phyloP scores from a whole-genome alignment of 2,888 invertebrate genomes.

The Pycnomerus fuliginosus region DNA sequence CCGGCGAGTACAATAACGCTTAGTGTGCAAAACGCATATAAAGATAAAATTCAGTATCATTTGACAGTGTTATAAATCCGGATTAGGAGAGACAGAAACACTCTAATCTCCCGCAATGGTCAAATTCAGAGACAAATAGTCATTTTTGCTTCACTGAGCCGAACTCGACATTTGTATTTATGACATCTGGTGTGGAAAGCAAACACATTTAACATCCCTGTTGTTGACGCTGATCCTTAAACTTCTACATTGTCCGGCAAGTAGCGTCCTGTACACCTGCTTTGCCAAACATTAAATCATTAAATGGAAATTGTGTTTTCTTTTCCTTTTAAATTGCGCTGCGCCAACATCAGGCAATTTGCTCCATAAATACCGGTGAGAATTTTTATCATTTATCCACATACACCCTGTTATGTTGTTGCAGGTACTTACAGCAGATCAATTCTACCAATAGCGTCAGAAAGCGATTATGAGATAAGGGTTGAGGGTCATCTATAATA shows the following conservation, averaged over 20 bases:
- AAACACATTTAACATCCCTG: slow-evolving; percentile 46
- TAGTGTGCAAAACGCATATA: slow-evolving; percentile 32
- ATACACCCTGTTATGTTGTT: no score
- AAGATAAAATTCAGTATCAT: slow-evolving; percentile 24
- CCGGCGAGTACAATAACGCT: slow-evolving; percentile 9
- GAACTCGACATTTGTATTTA: slow-evolving; percentile 46
- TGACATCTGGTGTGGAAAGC: slow-evolving; percentile 47
- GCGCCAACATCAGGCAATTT: no score
- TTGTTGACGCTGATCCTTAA: slow-evolving; percentile 44
- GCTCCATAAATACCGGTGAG: no score
- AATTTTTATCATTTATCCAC: no score
- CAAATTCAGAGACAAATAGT: slow-evolving; percentile 48
- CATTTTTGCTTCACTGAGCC: slow-evolving; percentile 46
- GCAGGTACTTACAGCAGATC: no score
- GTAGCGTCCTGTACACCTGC: no score
- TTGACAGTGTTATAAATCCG: slow-evolving; percentile 41
- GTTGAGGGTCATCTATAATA: no score
- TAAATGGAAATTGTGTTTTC: no score
- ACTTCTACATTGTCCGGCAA: slow-evolving; percentile 37
- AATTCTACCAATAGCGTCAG: no score
- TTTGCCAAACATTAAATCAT: no score
- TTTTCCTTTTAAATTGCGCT: no score
- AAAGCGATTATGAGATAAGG: no score
- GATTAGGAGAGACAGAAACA: slow-evolving; percentile 44
- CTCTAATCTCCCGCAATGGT: slow-evolving; percentile 47